Conservation (phyloP, 2,888 invertebrate genomes). For the Cosmopolites sordidus region DNA sequence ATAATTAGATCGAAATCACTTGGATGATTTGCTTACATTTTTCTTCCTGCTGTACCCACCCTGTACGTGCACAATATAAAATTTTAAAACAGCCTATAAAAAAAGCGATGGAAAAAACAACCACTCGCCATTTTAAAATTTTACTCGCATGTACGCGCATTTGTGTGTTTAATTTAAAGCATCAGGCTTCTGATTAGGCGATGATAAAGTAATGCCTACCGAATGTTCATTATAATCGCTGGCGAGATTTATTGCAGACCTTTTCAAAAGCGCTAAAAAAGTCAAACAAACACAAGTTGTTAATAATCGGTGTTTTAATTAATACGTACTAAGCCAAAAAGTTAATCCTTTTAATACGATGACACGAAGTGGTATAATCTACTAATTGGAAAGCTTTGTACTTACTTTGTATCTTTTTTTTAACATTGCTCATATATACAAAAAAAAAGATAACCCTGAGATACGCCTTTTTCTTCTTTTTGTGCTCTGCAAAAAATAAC, state of each 20-base stretch:
- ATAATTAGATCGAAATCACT: neutral
- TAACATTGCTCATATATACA: no score
- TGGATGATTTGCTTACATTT: neutral
- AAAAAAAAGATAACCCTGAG: no score
- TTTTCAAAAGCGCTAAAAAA: slow-evolving; percentile 16
- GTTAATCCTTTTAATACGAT: slow-evolving; percentile 13
- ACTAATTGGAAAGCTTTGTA: neutral
- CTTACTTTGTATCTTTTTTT: no score
- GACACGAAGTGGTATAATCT: slow-evolving; percentile 8
- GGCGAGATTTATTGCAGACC: slow-evolving; percentile 23
- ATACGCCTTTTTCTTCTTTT: no score
- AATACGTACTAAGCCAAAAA: slow-evolving; percentile 9
- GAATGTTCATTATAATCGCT: slow-evolving; percentile 23
- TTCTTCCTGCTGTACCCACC: neutral
- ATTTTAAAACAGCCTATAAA: slow-evolving; percentile 12
- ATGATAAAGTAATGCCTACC: slow-evolving; percentile 27
- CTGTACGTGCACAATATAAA: slow-evolving; percentile 4
- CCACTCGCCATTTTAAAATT: slow-evolving; percentile 7
- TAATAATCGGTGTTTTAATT: slow-evolving; percentile 17
- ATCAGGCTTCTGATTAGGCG: slow-evolving; percentile 23
- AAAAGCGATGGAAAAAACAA: slow-evolving; percentile 8
- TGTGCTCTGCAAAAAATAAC: no score
- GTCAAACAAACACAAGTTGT: slow-evolving; percentile 4
- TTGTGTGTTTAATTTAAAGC: slow-evolving; percentile 20
- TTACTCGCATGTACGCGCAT: slow-evolving; percentile 19